Percentiles rank a stretch among this genome's conserved stretches.
Conservation (phyloP, 2,113 vertebrate species). For the Cariama cristata region DNA sequence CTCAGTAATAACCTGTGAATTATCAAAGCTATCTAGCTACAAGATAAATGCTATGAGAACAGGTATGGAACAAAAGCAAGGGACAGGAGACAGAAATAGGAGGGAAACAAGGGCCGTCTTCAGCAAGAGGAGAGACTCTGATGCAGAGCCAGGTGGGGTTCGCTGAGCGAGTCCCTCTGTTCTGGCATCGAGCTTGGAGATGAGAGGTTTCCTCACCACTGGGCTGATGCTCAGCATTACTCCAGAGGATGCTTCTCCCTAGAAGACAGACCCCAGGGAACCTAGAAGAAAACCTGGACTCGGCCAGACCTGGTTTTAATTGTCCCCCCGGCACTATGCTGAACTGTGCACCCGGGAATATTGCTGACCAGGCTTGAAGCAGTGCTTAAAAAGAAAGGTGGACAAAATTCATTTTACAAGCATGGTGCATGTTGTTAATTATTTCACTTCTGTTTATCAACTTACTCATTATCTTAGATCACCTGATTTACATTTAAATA, state of each 20-base stretch:
- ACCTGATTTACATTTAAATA: neutral
- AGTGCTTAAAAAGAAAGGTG: neutral
- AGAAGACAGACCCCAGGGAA: neutral
- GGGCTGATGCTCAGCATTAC: neutral
- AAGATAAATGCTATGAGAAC: neutral
- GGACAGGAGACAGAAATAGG: neutral
- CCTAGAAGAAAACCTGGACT: neutral
- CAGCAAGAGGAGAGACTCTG: neutral
- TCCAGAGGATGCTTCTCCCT: neutral
- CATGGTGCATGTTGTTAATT: neutral
- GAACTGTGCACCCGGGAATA: neutral
- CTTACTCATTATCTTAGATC: neutral
- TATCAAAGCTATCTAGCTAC: neutral
- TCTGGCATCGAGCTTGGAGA: neutral
- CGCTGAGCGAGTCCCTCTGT: fast-evolving
- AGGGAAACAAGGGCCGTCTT: neutral
- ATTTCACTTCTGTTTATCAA: neutral
- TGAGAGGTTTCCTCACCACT: neutral
- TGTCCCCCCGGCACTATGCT: neutral
- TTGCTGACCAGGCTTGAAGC: neutral
- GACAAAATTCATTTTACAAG: neutral
- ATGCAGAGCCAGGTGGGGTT: fast-evolving
- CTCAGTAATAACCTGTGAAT: neutral
- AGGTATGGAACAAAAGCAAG: neutral
- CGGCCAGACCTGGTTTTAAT: neutral